These are phyloP conservation scores for Agrotis exclamationis DNA, from an alignment of 2,888 invertebrate species.

Conservation along the genomic window DNA sequence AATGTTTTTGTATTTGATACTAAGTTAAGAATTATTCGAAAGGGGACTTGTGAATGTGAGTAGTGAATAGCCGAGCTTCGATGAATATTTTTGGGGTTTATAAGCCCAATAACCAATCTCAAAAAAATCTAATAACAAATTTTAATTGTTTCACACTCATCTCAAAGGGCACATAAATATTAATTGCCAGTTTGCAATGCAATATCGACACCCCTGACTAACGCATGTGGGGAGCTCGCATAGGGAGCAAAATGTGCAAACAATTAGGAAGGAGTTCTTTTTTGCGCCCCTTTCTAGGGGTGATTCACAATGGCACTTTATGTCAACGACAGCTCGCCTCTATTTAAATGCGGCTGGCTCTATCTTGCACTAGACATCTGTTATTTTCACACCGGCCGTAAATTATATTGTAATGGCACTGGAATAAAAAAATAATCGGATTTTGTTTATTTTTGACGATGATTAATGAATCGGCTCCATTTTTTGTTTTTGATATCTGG, in stretches of 20 bases:
- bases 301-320: conserved; percentile 84
- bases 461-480: conserved; percentile 51
- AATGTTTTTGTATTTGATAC: background rate
- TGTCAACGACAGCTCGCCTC: conserved; percentile 83
- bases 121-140: conserved; percentile 28
- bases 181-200: conserved; percentile 53
- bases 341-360: conserved; percentile 80
- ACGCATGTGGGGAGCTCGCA: conserved; percentile 67
- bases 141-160: conserved; percentile 28
- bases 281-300: conserved; percentile 78
- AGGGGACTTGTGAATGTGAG: background rate
- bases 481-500: conserved; percentile 20
- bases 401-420: conserved; percentile 74
- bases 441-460: conserved; percentile 53
- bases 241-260: conserved; percentile 88
- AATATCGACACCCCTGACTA: conserved; percentile 64
- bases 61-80: background rate
- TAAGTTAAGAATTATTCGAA: background rate
- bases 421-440: conserved; percentile 67
- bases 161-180: conserved; percentile 54
- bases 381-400: conserved; percentile 80
- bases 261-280: conserved; percentile 87
- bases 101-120: background rate
- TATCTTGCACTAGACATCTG: conserved; percentile 84
- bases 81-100: background rate